Conservation (phyloP, 1,140 invertebrate genomes). For the Ceratoteleas bidentatus region DNA sequence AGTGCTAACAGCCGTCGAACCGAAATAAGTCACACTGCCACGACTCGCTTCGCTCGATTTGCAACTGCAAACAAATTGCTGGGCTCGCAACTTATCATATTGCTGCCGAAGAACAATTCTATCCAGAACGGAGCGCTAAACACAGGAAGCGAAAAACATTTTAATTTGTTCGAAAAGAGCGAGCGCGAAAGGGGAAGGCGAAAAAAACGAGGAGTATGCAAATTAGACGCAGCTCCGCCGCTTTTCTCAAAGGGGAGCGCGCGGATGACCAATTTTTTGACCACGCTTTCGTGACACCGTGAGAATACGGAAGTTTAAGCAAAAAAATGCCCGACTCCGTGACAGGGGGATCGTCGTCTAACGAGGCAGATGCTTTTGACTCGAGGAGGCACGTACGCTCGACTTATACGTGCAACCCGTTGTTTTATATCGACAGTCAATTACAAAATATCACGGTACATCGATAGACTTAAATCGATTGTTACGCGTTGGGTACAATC, state of each 20-base stretch:
- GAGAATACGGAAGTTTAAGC: conserved; percentile 67
- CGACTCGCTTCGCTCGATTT: background rate
- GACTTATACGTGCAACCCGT: background rate
- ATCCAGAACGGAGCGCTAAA: too few species aligned
- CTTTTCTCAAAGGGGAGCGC: conserved; percentile 59
- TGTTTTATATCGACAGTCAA: conserved; percentile 48
- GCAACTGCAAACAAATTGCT: background rate
- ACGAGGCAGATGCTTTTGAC: conserved; percentile 51
- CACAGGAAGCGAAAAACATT: conserved; percentile 38
- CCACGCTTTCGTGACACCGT: conserved; percentile 65
- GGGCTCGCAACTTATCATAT: too few species aligned
- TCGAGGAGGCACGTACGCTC: conserved; percentile 18
- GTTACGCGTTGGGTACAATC: too few species aligned
- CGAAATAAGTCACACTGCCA: too few species aligned
- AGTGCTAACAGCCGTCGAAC: too few species aligned
- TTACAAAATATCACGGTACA: conserved; percentile 57
- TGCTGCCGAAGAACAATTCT: too few species aligned
- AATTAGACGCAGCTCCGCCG: conserved; percentile 55
- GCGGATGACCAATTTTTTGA: conserved; percentile 67
- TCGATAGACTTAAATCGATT: too few species aligned
- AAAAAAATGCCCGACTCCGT: conserved; percentile 55
- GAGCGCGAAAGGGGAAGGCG: conserved; percentile 16
- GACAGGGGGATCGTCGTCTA: conserved; percentile 40
- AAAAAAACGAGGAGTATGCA: conserved; percentile 50
- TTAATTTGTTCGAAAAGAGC: conserved; percentile 43